Evolutionary conservation across 2,888 invertebrate genomes (phyloP), one percentile per base, ranked within the genome.

Genomic region (Mesopsocus fuscifrons): DNA sequence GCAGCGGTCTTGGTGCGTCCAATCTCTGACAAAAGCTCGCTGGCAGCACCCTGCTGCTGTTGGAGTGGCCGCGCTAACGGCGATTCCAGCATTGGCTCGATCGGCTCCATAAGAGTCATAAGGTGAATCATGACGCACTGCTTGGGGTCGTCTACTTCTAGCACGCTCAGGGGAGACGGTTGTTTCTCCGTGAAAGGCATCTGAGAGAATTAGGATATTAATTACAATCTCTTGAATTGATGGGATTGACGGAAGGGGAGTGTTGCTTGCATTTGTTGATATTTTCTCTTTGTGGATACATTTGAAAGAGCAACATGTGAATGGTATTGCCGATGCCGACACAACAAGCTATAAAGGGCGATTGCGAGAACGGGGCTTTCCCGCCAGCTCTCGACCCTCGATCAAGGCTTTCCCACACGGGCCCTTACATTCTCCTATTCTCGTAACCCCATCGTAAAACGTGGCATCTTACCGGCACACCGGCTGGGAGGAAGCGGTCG

Each of bases 61-160:
- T 77, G 68, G 51, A 85, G 60, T 2, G 87, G 85, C 59, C 80
- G 77, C 18, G 81, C 70, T 44, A 85, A 65, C 1, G 87, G 87
- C 3, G 87, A 83, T 61, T 88, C 88, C 53, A 87, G 63, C 43
- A 84, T 68, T 4, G 87, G 85, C 60, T 85, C 85, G 50, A 87
- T 75, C 1, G 87, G 75, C 58, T 85, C 85, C 55, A 88, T 58
- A 0, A 83, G 84, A 52, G 85, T 83, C 87, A 88, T 88, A 51
- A 89, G 68, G 59, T 89, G 88, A 42, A 85, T 84, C 48, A 87
- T 64, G 54, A 88, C 77, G 62, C 84, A 85, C 50, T 84, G 68
- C 60, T 88, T 88, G 2, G 88, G 88, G 62, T 89, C 88, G 44
- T 87, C 84, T 46, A 88, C 79, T 62, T 83, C 82, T 40, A 83